A percentile compares a stretch with the other conserved stretches of the same genome.
These are phyloP conservation scores for Antennarius striatus DNA, from an alignment of 2,113 vertebrate genomes.

Conservation along the genomic window DNA sequence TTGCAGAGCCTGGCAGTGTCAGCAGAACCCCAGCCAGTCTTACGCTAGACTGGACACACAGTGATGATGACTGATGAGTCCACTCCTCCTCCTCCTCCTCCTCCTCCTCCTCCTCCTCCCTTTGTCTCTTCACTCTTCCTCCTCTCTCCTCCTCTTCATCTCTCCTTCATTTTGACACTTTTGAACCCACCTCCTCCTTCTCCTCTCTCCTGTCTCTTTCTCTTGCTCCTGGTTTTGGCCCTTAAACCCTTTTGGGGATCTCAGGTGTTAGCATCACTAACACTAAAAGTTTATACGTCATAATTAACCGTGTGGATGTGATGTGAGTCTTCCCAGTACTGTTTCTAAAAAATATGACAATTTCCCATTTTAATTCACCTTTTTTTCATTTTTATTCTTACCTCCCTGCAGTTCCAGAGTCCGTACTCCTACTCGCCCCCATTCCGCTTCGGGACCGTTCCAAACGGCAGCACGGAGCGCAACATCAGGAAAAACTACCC, in stretches of 20 bases:
- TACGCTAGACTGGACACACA: constrained; percentile 66
- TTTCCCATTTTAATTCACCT: background rate
- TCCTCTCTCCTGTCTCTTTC: background rate
- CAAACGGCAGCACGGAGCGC: constrained; percentile 96
- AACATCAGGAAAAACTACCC: constrained; percentile 99
- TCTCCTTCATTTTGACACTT: no score
- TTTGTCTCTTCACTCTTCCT: constrained; percentile 40
- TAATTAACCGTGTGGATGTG: no score
- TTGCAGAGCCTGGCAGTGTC: constrained; percentile 57
- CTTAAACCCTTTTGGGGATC: no score
- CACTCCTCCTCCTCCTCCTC: constrained; percentile 51
- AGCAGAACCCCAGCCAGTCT: constrained; percentile 65
- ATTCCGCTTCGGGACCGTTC: constrained; percentile 97
- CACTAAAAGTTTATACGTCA: no score
- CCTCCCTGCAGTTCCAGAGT: constrained; percentile 88
- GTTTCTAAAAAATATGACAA: background rate
- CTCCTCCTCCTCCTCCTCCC: constrained; percentile 44
- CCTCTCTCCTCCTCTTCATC: constrained; percentile 1
- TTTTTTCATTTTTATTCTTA: constrained; percentile 14
- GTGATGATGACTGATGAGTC: constrained; percentile 74
- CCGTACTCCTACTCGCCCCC: constrained; percentile 95
- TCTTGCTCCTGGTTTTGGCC: no score
- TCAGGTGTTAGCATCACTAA: no score
- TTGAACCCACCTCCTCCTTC: background rate
- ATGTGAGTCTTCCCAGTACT: no score